Conservation (phyloP, 2,888 invertebrate genomes). For the Dastarcus helophoroides region DNA sequence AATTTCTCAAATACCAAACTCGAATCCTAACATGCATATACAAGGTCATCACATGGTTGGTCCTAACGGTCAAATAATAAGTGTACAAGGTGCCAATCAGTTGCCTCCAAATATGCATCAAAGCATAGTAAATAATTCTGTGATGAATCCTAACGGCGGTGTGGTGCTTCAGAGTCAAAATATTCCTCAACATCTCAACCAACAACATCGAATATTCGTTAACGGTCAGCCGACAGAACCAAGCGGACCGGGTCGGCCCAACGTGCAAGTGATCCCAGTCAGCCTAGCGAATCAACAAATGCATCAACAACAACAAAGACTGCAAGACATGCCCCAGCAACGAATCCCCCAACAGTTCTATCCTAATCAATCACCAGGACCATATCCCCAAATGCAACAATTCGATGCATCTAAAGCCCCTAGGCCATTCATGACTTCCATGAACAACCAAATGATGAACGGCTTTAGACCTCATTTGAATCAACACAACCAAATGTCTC, state of each 20-base stretch:
- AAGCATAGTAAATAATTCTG: slow-evolving; percentile 10
- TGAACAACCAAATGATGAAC: slow-evolving; percentile 23
- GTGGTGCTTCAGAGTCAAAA: slow-evolving; percentile 27
- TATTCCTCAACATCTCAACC: slow-evolving; percentile 16
- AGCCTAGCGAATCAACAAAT: slow-evolving; percentile 25
- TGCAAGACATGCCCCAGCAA: slow-evolving; percentile 10
- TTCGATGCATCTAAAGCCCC: slow-evolving; percentile 27
- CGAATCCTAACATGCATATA: slow-evolving; percentile 11
- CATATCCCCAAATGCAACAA: slow-evolving; percentile 24
- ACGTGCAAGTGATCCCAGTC: slow-evolving; percentile 29
- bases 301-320: slow-evolving; percentile 14
- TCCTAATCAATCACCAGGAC: slow-evolving; percentile 12
- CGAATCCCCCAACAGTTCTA: slow-evolving; percentile 16
- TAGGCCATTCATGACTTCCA: slow-evolving; percentile 27
- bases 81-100: slow-evolving; percentile 34
- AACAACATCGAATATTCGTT: slow-evolving; percentile 30
- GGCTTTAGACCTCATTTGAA: slow-evolving; percentile 31
- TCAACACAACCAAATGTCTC: slow-evolving; percentile 30
- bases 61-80: slow-evolving; percentile 49
- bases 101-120: slow-evolving; percentile 9
- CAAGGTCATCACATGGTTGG: slow-evolving; percentile 37
- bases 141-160: slow-evolving; percentile 16
- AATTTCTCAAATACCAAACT: slow-evolving; percentile 19
- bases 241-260: slow-evolving; percentile 34
- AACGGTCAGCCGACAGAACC: slow-evolving; percentile 32